Evolutionary conservation across 2,888 invertebrate genomes (phyloP).

Genomic region (Scaptodrosophila latifasciaeformis): DNA sequence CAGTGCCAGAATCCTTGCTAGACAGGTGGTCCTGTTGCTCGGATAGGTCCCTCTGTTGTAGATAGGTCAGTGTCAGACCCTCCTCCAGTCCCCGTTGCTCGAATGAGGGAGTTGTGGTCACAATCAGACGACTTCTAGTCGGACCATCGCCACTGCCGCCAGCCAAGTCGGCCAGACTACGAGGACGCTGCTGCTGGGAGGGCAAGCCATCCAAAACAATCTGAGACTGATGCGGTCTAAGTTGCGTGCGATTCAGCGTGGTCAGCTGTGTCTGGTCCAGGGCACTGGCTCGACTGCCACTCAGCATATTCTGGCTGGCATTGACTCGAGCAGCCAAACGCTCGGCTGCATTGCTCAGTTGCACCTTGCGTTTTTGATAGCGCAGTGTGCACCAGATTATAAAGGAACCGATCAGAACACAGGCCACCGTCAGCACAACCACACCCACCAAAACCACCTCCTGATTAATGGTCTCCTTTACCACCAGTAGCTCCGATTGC

Average conservation of each 20-base stretch:
- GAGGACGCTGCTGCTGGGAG: constrained; percentile 45
- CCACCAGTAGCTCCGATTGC: constrained; percentile 63
- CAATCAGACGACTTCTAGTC: constrained; percentile 58
- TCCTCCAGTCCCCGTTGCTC: constrained; percentile 64
- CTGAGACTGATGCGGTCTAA: constrained; percentile 50
- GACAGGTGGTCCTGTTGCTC: constrained; percentile 70
- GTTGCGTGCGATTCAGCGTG: constrained; percentile 62
- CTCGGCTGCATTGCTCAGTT: constrained; percentile 26
- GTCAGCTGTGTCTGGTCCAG: constrained; percentile 69
- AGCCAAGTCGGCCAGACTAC: constrained; percentile 58
- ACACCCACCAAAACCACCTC: constrained; percentile 81
- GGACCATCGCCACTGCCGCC: constrained; percentile 35
- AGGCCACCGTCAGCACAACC: constrained; percentile 91
- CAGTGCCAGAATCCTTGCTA: constrained; percentile 71
- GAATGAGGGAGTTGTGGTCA: constrained; percentile 63
- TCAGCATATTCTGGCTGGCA: constrained; percentile 42
- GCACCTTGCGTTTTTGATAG: constrained; percentile 59
- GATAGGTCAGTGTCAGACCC: constrained; percentile 55
- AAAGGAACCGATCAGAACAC: constrained; percentile 93
- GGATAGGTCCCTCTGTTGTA: constrained; percentile 57
- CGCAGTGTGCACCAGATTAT: constrained; percentile 74
- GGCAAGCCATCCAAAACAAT: constrained; percentile 38
- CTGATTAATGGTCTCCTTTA: constrained; percentile 59
- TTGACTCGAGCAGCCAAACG: constrained; percentile 25
- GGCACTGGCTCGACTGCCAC: constrained; percentile 34